Evolutionary conservation across 2,113 vertebrate genomes (phyloP), one percentile per base, ranked within the genome.

Genomic region (Paralichthys olivaceus): DNA sequence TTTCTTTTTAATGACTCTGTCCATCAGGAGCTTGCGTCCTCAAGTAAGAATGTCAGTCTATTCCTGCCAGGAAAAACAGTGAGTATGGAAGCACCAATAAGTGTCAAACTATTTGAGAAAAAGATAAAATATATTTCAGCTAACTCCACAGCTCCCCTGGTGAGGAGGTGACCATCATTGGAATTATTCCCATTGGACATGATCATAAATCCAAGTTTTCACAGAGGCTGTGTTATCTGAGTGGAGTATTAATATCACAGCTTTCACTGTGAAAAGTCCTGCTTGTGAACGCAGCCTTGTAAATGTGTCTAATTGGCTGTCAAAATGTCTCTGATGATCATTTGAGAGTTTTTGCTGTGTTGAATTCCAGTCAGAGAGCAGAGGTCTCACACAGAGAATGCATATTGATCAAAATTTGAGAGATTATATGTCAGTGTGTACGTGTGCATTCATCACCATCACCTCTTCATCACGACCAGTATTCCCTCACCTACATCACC

Each of bases 401-500:
- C 7, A 2, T 53, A 22, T 11, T 20, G 49, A 22, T n/a, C 7
- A n/a, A 53, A 40, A 22, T 4, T 1, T 29, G 47, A 51, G 56
- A 26, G 32, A 22, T 26, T 12, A 3, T 26, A 49, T 78, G 71
- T 68, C 22, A 26, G 29, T 14, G 54, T 22, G 53, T 65, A 28
- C 14, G 53, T 17, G 55, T 66, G 49, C 59, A 67, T 69, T 64
- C 53, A 58, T 74, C 63, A 55, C 37, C 68, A 28, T 67, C 26
- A 25, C 65, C 45, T 82, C 55, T 47, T 51, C 25, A 12, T 67
- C 66, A 34, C 37, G 51, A 61, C 59, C 47, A 40, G 77, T 72
- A 28, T 66, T 63, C 60, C 68, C 54, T 79, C 66, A 67, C 69
- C 78, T 79, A 59, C 81, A 61, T 75, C 76, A 53, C 66, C 62